Evolutionary conservation across 2,113 vertebrate species (phyloP), one percentile per base, ranked within the genome.

Genomic region (Chloroceryle aenea): DNA sequence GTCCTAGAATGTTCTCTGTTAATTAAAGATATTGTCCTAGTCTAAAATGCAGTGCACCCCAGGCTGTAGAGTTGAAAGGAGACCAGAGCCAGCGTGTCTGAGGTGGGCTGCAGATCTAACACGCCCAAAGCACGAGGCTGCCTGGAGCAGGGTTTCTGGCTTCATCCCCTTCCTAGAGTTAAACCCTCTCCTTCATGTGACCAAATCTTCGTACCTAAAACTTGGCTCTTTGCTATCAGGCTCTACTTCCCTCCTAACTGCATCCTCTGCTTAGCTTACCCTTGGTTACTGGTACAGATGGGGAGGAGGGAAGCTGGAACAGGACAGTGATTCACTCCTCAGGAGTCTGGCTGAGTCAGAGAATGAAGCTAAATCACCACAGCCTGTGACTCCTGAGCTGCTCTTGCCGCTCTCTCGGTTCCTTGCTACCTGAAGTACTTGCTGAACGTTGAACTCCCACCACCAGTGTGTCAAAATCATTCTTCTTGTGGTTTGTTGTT

Each of bases 391-490:
- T 88, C 72, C 15, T 6, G 48, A 26, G 27, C 78, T 0, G 1
- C 12, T 61, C 61, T 47, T 29, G 18, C 36, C 6, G 9, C 42
- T 38, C 5, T 45, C 30, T 45, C 7, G 1, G 1, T 61, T 80
- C 64, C 64, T 64, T 69, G 58, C 78, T 47, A 0, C 1, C 45
- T 43, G 6, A n/a, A 27, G 12, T 3, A 16, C 62, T n/a, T 3
- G 7, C 2, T 11, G 80, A 14, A 6, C 0, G 0, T 10, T 9
- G 43, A 6, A 7, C 10, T 47, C 19, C 16, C 52, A 32, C 8
- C 21, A 1, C 32, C 9, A 14, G 9, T 7, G 25, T 5, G 43
- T 1, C 75, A 6, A 8, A 32, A 20, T n/a, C 30, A 3, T 29
- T 45, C 20, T 34, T 12, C 13, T 62, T 19, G 12, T 12, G 10